These are phyloP conservation scores for Oncopeltus fasciatus DNA, from an alignment of 1,140 invertebrate species.

Conservation along the genomic window DNA sequence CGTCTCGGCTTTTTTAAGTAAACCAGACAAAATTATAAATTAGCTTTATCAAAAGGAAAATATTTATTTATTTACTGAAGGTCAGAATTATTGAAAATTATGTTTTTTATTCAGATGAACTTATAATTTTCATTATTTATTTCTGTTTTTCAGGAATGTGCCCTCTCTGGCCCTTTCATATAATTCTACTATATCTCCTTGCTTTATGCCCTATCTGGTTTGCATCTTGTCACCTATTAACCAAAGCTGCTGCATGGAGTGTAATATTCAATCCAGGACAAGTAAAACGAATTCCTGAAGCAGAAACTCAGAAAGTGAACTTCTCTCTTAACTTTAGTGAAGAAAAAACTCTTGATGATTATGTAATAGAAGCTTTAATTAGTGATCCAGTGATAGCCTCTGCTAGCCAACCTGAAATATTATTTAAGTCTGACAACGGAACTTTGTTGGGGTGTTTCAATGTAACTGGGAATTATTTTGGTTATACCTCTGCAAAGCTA, in stretches of 20 bases:
- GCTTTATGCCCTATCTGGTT: slow-evolving; percentile 38
- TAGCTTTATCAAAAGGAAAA: too few relatives aligned
- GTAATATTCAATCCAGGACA: background rate
- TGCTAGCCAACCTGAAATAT: background rate
- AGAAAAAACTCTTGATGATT: background rate
- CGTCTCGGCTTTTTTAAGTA: too few relatives aligned
- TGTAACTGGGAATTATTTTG: slow-evolving; percentile 45
- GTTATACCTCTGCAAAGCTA: slow-evolving; percentile 33
- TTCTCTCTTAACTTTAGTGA: background rate
- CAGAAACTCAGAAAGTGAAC: background rate
- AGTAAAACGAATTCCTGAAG: background rate
- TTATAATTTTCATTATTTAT: background rate
- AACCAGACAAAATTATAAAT: too few relatives aligned
- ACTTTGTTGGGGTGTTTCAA: slow-evolving; percentile 31
- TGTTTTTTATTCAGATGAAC: too few relatives aligned
- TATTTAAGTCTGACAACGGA: background rate
- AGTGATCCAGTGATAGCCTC: background rate
- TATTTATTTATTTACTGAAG: too few relatives aligned
- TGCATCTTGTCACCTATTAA: slow-evolving; percentile 29
- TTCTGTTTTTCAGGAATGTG: slow-evolving; percentile 32
- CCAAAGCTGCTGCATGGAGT: slow-evolving; percentile 21
- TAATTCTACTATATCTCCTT: slow-evolving; percentile 31
- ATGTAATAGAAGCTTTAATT: background rate
- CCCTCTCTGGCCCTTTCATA: slow-evolving; percentile 43
- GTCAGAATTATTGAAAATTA: too few relatives aligned